phyloP scores from a whole-genome alignment of 2,888 invertebrate species.

The Andrena minutula region DNA sequence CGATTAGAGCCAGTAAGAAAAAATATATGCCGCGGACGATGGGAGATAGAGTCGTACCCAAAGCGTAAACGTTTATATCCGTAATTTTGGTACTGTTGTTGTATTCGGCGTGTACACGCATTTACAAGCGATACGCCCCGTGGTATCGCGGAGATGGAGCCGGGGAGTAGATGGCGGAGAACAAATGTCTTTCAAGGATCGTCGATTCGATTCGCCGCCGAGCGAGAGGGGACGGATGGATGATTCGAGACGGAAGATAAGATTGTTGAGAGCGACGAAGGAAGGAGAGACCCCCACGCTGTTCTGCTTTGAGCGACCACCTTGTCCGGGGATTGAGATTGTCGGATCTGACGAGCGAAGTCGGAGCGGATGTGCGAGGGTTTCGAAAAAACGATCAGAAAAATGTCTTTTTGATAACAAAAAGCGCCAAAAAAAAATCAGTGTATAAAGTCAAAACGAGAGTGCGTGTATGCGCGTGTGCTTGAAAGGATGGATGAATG shows the following conservation, averaged over 20 bases:
- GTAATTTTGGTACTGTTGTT: slow-evolving; percentile 63
- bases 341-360: slow-evolving; percentile 13
- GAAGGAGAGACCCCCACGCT: no score
- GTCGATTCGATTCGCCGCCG: slow-evolving; percentile 31
- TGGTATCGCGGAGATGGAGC: background rate
- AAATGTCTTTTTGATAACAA: slow-evolving; percentile 77
- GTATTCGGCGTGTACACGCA: slow-evolving; percentile 29
- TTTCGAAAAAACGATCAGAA: slow-evolving; percentile 69
- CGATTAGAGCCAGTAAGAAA: slow-evolving; percentile 25
- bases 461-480: slow-evolving; percentile 27
- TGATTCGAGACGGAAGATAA: slow-evolving; percentile 2
- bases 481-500: slow-evolving; percentile 16
- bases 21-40: slow-evolving; percentile 21
- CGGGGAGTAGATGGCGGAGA: background rate
- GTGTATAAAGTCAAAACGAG: slow-evolving; percentile 60
- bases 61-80: slow-evolving; percentile 52
- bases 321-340: slow-evolving; percentile 13
- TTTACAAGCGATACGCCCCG: slow-evolving; percentile 20
- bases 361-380: slow-evolving; percentile 53
- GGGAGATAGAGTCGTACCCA: slow-evolving; percentile 40
- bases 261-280: slow-evolving; percentile 21
- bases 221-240: slow-evolving; percentile 5
- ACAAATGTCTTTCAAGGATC: slow-evolving; percentile 54
- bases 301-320: no score
- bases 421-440: slow-evolving; percentile 77